Evolutionary conservation across 2,888 invertebrate species (phyloP).

Genomic region (Theretra japonica): DNA sequence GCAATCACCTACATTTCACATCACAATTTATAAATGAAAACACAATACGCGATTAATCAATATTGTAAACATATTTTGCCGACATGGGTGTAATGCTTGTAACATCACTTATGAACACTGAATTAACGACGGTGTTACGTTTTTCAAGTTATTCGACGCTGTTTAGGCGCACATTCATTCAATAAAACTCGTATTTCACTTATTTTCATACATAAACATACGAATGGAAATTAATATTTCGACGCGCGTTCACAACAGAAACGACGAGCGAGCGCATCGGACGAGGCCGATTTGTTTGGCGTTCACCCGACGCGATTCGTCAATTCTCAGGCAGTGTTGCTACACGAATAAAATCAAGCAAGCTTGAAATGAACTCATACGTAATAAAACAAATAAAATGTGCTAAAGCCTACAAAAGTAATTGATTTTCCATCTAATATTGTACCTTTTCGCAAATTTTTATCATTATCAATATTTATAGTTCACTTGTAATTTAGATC

Average conservation of each 20-base stretch:
- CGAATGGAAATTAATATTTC: constrained; percentile 48
- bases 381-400: neutral
- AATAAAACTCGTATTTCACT: constrained; percentile 53
- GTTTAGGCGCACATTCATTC: constrained; percentile 55
- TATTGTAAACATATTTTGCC: constrained; percentile 75
- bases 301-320: constrained; percentile 50
- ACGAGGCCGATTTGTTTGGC: constrained; percentile 66
- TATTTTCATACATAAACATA: constrained; percentile 72
- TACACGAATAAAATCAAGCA: constrained; percentile 32
- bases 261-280: constrained; percentile 60
- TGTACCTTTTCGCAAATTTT: neutral
- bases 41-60: constrained; percentile 77
- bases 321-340: constrained; percentile 48
- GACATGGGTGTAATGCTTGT: constrained; percentile 23
- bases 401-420: neutral
- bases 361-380: neutral
- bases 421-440: too few relatives aligned
- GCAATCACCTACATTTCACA: constrained; percentile 74
- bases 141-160: constrained; percentile 36
- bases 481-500: too few relatives aligned
- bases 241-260: constrained; percentile 47
- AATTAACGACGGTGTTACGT: constrained; percentile 46
- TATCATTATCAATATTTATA: too few relatives aligned
- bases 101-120: constrained; percentile 59
- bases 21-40: constrained; percentile 48